Evolutionary conservation across 2,888 invertebrate species (phyloP), one percentile per base, ranked within the genome.

Genomic region (Ischnura elegans): DNA sequence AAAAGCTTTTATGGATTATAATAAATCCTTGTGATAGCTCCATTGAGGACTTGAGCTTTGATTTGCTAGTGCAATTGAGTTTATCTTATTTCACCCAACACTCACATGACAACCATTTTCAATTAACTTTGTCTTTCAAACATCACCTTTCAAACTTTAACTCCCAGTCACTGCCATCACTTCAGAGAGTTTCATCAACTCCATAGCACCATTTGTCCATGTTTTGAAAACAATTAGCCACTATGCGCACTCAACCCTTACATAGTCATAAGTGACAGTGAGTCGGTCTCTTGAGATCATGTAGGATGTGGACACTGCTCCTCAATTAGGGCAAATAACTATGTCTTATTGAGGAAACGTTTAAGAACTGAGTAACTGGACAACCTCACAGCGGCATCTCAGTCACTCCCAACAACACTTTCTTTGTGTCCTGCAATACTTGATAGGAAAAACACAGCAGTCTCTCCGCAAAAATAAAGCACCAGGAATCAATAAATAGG

Each of bases 401-500:
- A 90, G 90, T 55, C 61, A 90, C 61, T 66, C 61, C n/a, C 90
- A 43, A 66, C 61, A 90, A 55, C 55, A 61, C 90, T 66, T 90
- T 90, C 90, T 66, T 90, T 90, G 90, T 90, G 61, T 66, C 90
- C 55, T n/a, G 61, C 90, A 90, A 61, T 61, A 90, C 61, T 90
- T 90, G 90, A 90, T 66, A 90, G 90, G 90, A 90, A 90, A 85
- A 90, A 90, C 90, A 90, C 90, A 90, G 61, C 90, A 90, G 90
- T 90, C 90, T 90, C 90, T 61, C 61, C 90, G 90, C 90, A 90
- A 90, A 90, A 90, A 66, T 90, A 90, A 90, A 90, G 90, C 90
- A 90, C 90, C 90, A 90, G 90, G 90, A 90, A 90, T 90, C 61
- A 90, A 90, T 90, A 90, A 90, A 90, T 90, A 90, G 90, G 90